Evolutionary conservation across 2,113 vertebrate species (phyloP).

Genomic region (Nanger granti): DNA sequence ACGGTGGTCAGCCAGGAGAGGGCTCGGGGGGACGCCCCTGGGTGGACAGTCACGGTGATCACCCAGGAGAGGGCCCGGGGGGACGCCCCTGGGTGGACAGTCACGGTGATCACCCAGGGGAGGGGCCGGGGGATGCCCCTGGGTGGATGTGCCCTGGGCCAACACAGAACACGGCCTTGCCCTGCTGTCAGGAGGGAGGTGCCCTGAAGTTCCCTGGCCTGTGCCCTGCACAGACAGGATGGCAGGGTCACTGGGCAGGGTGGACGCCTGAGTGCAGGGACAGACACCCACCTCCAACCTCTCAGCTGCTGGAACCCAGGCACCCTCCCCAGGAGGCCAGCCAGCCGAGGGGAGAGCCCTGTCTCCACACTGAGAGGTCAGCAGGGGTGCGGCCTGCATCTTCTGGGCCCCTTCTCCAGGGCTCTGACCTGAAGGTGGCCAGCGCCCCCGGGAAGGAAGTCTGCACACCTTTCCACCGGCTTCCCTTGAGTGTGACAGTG

Average conservation of each 20-base stretch:
- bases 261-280: neutral
- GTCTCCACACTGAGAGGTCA: neutral
- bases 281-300: neutral
- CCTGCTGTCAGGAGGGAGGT: neutral
- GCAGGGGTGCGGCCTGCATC: accelerated
- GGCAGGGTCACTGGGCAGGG: neutral
- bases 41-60: accelerated
- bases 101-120: neutral
- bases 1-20: accelerated
- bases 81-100: too few species aligned
- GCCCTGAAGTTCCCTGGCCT: neutral
- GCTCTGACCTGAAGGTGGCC: neutral
- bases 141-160: neutral
- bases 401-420: neutral
- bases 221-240: neutral
- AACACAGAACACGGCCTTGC: neutral
- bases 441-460: neutral
- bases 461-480: neutral
- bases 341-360: neutral
- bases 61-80: neutral
- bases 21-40: accelerated
- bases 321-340: neutral
- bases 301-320: neutral
- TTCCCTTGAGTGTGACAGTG: neutral
- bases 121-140: too few species aligned